These are phyloP conservation scores for Eugnorisma glareosa DNA, from an alignment of 2,888 invertebrate genomes.

Conservation along the genomic window DNA sequence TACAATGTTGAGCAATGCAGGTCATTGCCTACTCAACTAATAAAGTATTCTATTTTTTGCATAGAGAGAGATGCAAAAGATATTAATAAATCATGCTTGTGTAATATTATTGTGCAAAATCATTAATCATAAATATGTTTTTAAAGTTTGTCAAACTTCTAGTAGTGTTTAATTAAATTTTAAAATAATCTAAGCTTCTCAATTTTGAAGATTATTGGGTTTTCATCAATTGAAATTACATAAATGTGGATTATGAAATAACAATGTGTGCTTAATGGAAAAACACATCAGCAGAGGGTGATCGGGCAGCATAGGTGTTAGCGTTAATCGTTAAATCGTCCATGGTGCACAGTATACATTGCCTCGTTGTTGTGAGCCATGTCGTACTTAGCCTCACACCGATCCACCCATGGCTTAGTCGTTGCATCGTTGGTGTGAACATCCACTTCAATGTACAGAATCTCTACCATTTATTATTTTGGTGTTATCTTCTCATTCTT, in stretches of 20 bases:
- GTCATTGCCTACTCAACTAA: constrained; percentile 54
- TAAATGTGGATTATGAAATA: background rate
- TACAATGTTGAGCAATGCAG: constrained; percentile 54
- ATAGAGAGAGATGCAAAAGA: constrained; percentile 29
- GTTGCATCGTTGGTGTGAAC: constrained; percentile 87
- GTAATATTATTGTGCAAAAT: constrained; percentile 30
- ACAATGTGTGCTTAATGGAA: constrained; percentile 25
- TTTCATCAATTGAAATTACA: constrained; percentile 9
- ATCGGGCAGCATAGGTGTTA: constrained; percentile 79
- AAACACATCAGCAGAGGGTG: constrained; percentile 72
- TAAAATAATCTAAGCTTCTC: constrained; percentile 6
- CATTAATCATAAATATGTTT: constrained; percentile 11
- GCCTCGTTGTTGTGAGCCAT: constrained; percentile 86
- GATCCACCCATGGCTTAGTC: constrained; percentile 87
- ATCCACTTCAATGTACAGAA: constrained; percentile 79
- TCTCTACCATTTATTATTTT: constrained; percentile 70
- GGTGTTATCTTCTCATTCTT: constrained; percentile 68
- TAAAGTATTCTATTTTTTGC: constrained; percentile 31
- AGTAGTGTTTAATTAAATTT: background rate
- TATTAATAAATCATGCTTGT: constrained; percentile 45
- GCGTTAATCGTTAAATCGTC: constrained; percentile 74
- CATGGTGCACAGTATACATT: constrained; percentile 81
- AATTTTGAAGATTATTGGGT: constrained; percentile 8
- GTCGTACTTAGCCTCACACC: constrained; percentile 84
- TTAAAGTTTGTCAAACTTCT: background rate